A percentile compares a stretch with the other conserved stretches of the same genome.
These are phyloP conservation scores for Anolis apletophallus DNA, from an alignment of 2,797 vertebrate genomes.

Conservation along the genomic window DNA sequence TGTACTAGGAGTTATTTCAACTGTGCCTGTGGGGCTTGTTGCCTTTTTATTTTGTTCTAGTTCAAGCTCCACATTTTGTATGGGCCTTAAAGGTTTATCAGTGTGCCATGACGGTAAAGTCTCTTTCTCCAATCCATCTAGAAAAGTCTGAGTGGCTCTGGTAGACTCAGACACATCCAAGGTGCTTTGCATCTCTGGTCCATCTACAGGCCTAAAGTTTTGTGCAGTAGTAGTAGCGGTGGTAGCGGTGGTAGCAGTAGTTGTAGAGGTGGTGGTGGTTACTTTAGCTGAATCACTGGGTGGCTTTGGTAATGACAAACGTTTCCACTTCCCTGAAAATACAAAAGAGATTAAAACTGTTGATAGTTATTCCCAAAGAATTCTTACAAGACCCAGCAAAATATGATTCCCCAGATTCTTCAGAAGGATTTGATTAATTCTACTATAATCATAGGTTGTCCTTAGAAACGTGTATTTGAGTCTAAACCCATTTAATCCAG, in stretches of 20 bases:
- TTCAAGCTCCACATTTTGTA: neutral
- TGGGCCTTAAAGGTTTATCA: neutral
- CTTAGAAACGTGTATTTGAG: no score
- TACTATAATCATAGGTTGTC: neutral
- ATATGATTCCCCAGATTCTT: neutral
- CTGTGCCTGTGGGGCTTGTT: neutral
- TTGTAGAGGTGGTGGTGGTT: neutral
- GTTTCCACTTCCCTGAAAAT: conserved; percentile 31
- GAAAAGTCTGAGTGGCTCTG: neutral
- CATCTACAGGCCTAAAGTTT: neutral
- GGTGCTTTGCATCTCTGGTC: neutral
- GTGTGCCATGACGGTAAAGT: neutral
- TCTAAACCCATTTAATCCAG: neutral
- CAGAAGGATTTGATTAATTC: neutral
- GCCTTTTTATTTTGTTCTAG: neutral
- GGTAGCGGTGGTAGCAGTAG: neutral
- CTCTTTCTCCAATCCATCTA: neutral
- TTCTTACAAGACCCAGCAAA: neutral
- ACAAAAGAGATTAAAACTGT: neutral
- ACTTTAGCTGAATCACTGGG: neutral
- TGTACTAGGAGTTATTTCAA: neutral
- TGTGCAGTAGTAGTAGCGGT: neutral
- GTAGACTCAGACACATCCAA: neutral
- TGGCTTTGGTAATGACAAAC: neutral
- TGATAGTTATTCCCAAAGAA: neutral